Base-by-base conservation (phyloP, 2,888 invertebrate species). In the Dusona sp. region DNA sequence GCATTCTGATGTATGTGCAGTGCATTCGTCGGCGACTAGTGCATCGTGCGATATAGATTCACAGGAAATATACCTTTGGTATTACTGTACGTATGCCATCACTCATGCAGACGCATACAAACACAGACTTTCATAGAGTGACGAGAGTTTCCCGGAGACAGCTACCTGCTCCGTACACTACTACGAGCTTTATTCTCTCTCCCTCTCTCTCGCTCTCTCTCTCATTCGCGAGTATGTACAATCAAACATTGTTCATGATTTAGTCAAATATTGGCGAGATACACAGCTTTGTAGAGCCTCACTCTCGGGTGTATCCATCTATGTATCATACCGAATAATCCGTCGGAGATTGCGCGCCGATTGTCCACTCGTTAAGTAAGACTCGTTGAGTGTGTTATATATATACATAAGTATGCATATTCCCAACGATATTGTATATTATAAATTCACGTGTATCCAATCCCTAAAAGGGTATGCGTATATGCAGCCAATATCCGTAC, bases 241-340 rank as follows among this genome's bases (percentile, higher is more conserved):
- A 94, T 94, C 93, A 93, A 94, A 94, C 93, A 93, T 93, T 94
- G 94, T 93, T 94, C 94, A 94, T 93, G 93, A 94, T 94, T 94
- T 94, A 92, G 93, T 93, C 94, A 94, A 94, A 94, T 94, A 94
- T 94, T 94, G 93, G 94, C 93, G 92, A 92, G 92, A 94, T 93
- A 93, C 93, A 94, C 94, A 92, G 92, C 92, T 93, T 93, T 94
- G 94, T 92, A 92, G 92, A 92, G 89, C 89, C 92, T 92, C 86
- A 81, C 92, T 90, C 90, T 75, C 82, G 67, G 88, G 89, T 89
- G 87, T 89, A 89, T 89, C 88, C 88, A 90, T 86, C 90, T 90
- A 90, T 92, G 91, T 93, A 92, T 93, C 92, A 92, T 92, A 90
- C 90, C 91, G 91, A 92, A 93, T 93, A 93, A 93, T 93, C 92